Evolutionary conservation across 2,888 invertebrate genomes (phyloP).

Genomic region (Melieria crassipennis): DNA sequence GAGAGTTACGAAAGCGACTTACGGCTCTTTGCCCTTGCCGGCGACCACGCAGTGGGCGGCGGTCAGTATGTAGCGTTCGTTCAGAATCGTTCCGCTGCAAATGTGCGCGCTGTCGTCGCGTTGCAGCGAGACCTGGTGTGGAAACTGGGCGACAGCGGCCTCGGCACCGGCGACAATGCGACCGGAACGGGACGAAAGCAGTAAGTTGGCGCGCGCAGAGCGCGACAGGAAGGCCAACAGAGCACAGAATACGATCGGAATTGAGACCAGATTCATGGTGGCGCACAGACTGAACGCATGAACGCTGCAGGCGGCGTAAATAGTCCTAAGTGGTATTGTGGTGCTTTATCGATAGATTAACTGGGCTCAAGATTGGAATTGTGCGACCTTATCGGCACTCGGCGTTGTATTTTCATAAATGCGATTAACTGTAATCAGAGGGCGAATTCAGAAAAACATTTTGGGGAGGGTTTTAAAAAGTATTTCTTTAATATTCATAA

Average conservation of each 20-base stretch:
- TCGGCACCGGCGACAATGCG: conserved; percentile 52
- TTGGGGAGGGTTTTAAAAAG: too few relatives aligned
- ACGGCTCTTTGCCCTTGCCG: conserved; percentile 48
- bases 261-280: too few relatives aligned
- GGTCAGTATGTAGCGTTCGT: conserved; percentile 49
- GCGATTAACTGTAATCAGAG: too few relatives aligned
- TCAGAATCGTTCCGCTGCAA: conserved; percentile 56
- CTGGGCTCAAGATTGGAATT: too few relatives aligned
- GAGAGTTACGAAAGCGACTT: conserved; percentile 21
- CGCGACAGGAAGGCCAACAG: not conserved
- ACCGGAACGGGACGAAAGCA: not conserved
- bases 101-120: conserved; percentile 46
- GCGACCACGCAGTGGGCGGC: conserved; percentile 59
- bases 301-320: too few relatives aligned
- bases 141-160: conserved; percentile 58
- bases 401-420: too few relatives aligned
- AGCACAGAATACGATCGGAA: not conserved
- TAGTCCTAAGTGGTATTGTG: too few relatives aligned
- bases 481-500: too few relatives aligned
- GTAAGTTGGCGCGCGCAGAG: not conserved
- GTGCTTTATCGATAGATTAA: too few relatives aligned
- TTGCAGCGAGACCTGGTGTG: conserved; percentile 62
- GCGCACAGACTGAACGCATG: too few relatives aligned
- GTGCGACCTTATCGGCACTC: too few relatives aligned
- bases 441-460: too few relatives aligned